Percentiles rank a stretch among this genome's conserved stretches.
phyloP scores from a whole-genome alignment of 1,140 invertebrate genomes.

The Hyphantria cunea region DNA sequence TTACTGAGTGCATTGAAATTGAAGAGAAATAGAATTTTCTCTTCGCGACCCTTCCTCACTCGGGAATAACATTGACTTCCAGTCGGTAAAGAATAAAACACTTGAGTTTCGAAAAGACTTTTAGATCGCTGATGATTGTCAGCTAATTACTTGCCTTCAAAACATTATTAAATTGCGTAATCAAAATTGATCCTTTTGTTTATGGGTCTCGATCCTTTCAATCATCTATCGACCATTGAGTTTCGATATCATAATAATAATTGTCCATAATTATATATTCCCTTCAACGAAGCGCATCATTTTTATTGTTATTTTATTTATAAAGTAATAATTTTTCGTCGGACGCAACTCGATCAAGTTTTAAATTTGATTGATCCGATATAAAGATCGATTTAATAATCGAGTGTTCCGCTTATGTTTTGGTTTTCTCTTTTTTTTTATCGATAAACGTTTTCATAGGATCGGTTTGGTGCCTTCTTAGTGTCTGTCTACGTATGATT shows the following conservation, averaged over 20 bases:
- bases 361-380: constrained; percentile 80
- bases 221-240: constrained; percentile 79
- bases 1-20: constrained; percentile 74
- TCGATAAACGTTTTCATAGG: constrained; percentile 59
- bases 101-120: constrained; percentile 33
- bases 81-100: constrained; percentile 21
- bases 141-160: constrained; percentile 66
- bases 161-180: constrained; percentile 77
- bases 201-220: constrained; percentile 79
- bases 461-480: constrained; percentile 46
- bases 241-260: constrained; percentile 80
- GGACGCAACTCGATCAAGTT: constrained; percentile 72
- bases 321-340: constrained; percentile 79
- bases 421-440: constrained; percentile 54
- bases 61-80: constrained; percentile 47
- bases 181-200: constrained; percentile 79
- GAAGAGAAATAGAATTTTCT: constrained; percentile 76
- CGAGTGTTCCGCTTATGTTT: constrained; percentile 61
- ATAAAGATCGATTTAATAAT: constrained; percentile 79
- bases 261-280: constrained; percentile 82
- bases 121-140: constrained; percentile 60
- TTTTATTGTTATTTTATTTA: constrained; percentile 82
- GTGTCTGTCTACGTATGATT: constrained; percentile 46
- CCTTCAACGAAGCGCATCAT: constrained; percentile 72
- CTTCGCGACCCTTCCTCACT: constrained; percentile 53